Evolutionary conservation across 2,113 vertebrate species (phyloP), one percentile per base, ranked within the genome.

Genomic region (Sturnira hondurensis): DNA sequence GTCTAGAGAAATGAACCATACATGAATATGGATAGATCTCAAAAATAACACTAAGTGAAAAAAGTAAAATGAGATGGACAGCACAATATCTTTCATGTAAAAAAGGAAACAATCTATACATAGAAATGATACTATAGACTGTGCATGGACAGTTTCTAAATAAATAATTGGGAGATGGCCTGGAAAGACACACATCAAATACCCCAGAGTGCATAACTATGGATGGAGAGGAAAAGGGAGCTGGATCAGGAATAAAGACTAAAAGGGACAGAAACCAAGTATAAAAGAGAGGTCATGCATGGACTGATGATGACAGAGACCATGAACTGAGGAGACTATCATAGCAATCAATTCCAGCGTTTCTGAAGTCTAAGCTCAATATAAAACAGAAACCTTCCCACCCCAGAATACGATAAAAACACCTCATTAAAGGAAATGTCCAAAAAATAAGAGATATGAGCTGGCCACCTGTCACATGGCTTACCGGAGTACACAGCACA

Each of bases 401-500:
- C 45, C 67, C 50, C 31, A 22, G 85, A 95, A 92, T 26, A 77
- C 17, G 31, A 65, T 89, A 68, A 89, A 91, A 94, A 91, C 17
- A 96, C 1, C 3, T 86, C 17, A 24, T 82, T 85, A 89, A 96
- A 54, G 54, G 7, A 94, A 92, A 89, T 56, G 13, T 70, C 33
- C 50, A 65, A 54, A 89, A 92, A 50, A 20, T 38, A 80, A 76
- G 65, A 65, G 5, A 87, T 70, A 65, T 41, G n/a, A 76, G 87
- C 38, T 41, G 26, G 71, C 22, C 36, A 47, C 38, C 13, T 31
- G 26, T 74, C n/a, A 70, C 50, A 65, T 20, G 20, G 45, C 98
- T 98, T 97, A 98, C 99, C 99, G 98, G 98, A 99, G 99, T 94
- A 99, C 99, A 70, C 99, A 99, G 98, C 99, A 99, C 99, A 99